These are phyloP conservation scores for Sebastes kiyomatsui DNA, from an alignment of 2,797 vertebrate genomes.

Conservation along the genomic window DNA sequence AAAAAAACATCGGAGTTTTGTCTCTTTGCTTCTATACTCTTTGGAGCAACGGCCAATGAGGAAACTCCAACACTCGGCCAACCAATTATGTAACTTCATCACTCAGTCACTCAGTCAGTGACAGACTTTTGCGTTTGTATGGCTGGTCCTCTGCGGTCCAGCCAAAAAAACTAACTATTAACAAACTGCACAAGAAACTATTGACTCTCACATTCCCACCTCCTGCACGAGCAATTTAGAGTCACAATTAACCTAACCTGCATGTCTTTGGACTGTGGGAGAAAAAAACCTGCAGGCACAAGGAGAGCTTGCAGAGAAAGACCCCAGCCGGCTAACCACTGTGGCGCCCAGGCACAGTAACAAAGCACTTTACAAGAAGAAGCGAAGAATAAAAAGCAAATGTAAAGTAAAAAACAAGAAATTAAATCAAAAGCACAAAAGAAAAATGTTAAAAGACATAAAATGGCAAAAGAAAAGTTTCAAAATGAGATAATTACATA, in stretches of 20 bases:
- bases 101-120: too few relatives aligned
- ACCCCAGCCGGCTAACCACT: background rate
- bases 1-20: too few relatives aligned
- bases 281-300: too few relatives aligned
- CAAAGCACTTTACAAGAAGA: background rate
- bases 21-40: too few relatives aligned
- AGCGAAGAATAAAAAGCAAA: background rate
- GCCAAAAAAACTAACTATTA: too few relatives aligned
- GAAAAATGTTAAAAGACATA: background rate
- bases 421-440: background rate
- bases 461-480: background rate
- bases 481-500: background rate
- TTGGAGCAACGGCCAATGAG: too few relatives aligned
- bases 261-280: background rate
- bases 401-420: background rate
- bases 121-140: too few relatives aligned
- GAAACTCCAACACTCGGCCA: too few relatives aligned
- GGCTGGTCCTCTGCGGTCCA: too few relatives aligned
- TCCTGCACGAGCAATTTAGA: background rate
- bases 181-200: too few relatives aligned
- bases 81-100: too few relatives aligned
- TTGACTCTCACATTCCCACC: background rate
- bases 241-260: background rate
- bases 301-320: background rate
- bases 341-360: too few relatives aligned